A percentile compares a stretch with the other conserved stretches of the same genome.
Evolutionary conservation across 2,113 vertebrate genomes (phyloP).

Genomic region (Myanophis thanlyinensis): DNA sequence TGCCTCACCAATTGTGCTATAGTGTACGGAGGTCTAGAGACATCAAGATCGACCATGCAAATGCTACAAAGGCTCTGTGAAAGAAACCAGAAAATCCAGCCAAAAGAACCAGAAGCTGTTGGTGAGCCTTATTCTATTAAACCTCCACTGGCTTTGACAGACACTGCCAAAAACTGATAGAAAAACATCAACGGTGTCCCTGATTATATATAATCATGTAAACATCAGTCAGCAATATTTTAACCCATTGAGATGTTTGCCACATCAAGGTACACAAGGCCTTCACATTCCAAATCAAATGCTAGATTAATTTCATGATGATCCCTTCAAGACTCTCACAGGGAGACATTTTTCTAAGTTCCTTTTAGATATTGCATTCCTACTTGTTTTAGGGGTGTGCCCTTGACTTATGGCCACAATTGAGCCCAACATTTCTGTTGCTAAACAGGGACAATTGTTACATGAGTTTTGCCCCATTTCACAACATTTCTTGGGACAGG

Average conservation of each 20-base stretch:
- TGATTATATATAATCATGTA: not conserved
- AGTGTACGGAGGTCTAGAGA: not conserved
- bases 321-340: not conserved
- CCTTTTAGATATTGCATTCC: not conserved
- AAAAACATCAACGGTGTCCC: not conserved
- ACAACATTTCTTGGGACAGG: no score
- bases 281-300: not conserved
- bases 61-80: not conserved
- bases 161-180: not conserved
- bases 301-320: not conserved
- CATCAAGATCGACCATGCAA: not conserved
- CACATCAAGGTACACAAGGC: not conserved
- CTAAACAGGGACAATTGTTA: no score
- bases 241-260: not conserved
- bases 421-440: not conserved
- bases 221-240: not conserved
- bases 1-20: not conserved
- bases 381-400: not conserved
- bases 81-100: not conserved
- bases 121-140: not conserved
- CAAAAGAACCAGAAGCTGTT: not conserved
- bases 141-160: not conserved
- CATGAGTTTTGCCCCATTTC: no score
- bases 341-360: not conserved
- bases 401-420: not conserved